Conservation (phyloP, 2,888 invertebrate genomes). For the Octonoba sinensis region DNA sequence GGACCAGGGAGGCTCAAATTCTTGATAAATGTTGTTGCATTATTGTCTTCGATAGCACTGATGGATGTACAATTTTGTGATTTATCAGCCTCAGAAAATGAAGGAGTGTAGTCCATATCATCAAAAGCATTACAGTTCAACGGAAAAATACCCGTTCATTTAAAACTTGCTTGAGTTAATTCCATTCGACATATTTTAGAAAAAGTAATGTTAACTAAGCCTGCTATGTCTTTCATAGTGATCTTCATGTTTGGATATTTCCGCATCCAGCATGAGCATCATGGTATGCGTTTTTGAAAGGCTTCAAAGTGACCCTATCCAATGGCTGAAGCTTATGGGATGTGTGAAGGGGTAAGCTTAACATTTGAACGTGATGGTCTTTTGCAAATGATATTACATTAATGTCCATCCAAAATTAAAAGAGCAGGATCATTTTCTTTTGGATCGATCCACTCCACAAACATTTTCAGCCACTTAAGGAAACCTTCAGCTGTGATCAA, state of each 20-base stretch:
- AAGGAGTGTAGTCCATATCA: slow-evolving; percentile 5
- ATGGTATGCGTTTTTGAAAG: too few relatives aligned
- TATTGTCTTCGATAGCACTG: slow-evolving; percentile 6
- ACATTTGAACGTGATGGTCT: not conserved
- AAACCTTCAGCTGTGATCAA: slow-evolving; percentile 3
- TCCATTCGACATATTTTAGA: slow-evolving; percentile 5
- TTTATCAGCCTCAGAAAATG: not conserved
- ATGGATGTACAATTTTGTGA: slow-evolving; percentile 2
- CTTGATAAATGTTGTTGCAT: not conserved
- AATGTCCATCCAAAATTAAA: too few relatives aligned
- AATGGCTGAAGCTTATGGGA: slow-evolving; percentile 5
- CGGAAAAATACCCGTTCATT: not conserved
- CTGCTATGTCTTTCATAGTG: slow-evolving; percentile 3
- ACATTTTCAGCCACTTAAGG: slow-evolving; percentile 3
- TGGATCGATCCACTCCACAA: not conserved
- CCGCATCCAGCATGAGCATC: slow-evolving; percentile 3
- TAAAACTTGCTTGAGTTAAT: not conserved
- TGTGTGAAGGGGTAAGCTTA: not conserved
- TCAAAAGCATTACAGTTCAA: not conserved
- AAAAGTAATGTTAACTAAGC: slow-evolving; percentile 1
- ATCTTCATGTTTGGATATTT: slow-evolving; percentile 3
- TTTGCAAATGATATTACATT: slow-evolving; percentile 1
- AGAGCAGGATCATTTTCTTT: slow-evolving; percentile 1
- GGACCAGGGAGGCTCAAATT: slow-evolving; percentile 11
- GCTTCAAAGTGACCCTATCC: not conserved